phyloP scores from a whole-genome alignment of 2,888 invertebrate genomes.

The Melanostoma mellinum region DNA sequence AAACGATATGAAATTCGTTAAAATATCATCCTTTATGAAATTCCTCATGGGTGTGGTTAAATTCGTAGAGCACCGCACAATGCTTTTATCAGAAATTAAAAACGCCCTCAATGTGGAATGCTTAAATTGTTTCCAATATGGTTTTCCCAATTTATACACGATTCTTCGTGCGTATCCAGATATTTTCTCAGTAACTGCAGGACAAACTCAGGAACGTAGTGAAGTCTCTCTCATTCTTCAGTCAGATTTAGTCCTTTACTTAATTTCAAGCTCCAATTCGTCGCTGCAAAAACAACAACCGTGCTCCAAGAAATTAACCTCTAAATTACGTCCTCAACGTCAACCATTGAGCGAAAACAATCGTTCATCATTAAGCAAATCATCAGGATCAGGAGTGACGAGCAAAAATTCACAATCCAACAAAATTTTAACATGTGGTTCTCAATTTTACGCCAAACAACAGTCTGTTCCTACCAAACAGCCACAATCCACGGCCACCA shows the following conservation, averaged over 20 bases:
- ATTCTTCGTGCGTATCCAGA: constrained; percentile 79
- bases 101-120: constrained; percentile 76
- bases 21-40: constrained; percentile 78
- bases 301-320: constrained; percentile 40
- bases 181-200: constrained; percentile 78
- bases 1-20: constrained; percentile 76
- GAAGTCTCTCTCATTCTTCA: constrained; percentile 77
- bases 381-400: constrained; percentile 7
- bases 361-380: constrained; percentile 32
- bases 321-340: constrained; percentile 47
- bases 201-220: constrained; percentile 78
- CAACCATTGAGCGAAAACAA: constrained; percentile 55
- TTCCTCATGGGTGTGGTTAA: constrained; percentile 79
- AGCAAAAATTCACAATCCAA: constrained; percentile 32
- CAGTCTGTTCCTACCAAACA: constrained; percentile 49
- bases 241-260: constrained; percentile 75
- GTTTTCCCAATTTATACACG: constrained; percentile 79
- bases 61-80: constrained; percentile 78
- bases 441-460: constrained; percentile 48
- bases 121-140: constrained; percentile 59
- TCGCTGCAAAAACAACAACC: constrained; percentile 37
- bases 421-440: constrained; percentile 31
- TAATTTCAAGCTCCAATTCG: constrained; percentile 27
- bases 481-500: constrained; percentile 23
- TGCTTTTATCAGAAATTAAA: constrained; percentile 80